Conservation (phyloP, 1,140 invertebrate genomes). For the Coelopa frigida region DNA sequence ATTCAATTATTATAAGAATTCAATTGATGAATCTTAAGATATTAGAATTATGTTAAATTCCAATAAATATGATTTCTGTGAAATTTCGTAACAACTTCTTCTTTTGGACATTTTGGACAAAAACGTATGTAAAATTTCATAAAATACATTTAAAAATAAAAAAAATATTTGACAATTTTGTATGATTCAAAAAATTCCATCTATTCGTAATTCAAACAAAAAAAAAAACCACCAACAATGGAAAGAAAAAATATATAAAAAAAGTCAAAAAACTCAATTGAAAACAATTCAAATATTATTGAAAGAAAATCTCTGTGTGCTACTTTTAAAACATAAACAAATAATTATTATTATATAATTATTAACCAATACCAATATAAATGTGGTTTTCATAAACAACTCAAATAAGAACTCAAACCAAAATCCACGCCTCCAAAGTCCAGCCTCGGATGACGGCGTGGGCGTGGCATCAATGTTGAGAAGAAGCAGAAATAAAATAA, state of each 20-base stretch:
- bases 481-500: no score
- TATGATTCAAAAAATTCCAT: background rate
- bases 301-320: slow-evolving; percentile 9
- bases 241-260: no score
- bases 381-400: no score
- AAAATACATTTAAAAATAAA: background rate
- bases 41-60: slow-evolving; percentile 8
- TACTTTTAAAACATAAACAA: slow-evolving; percentile 9
- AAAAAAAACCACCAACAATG: slow-evolving; percentile 1
- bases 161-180: background rate
- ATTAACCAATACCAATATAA: background rate
- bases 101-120: slow-evolving; percentile 7
- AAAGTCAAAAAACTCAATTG: no score
- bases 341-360: slow-evolving; percentile 6
- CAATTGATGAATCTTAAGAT: slow-evolving; percentile 2
- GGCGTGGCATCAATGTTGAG: no score
- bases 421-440: no score
- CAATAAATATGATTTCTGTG: background rate
- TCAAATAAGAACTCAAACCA: no score
- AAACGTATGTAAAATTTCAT: background rate
- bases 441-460: no score
- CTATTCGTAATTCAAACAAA: slow-evolving; percentile 1
- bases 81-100: background rate
- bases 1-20: slow-evolving; percentile 5
- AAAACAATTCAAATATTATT: slow-evolving; percentile 8